A percentile compares a stretch with the other conserved stretches of the same genome.
Evolutionary conservation across 2,113 vertebrate species (phyloP).

Genomic region (Asarcornis scutulata): DNA sequence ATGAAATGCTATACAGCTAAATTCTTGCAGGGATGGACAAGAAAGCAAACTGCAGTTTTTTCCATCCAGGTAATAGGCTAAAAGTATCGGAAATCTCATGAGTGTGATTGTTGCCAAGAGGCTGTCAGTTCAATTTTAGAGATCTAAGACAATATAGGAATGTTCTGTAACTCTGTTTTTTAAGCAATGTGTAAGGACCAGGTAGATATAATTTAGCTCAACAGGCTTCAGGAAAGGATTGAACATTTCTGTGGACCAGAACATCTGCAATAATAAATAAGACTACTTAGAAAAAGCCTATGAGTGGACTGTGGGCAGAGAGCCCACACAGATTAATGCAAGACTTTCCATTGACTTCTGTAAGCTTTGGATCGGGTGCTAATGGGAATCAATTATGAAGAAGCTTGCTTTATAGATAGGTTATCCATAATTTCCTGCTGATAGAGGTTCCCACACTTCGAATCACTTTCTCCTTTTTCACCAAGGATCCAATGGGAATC

Average conservation of each 20-base stretch:
- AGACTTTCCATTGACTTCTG: background rate
- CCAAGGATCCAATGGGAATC: background rate
- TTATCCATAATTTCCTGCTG: background rate
- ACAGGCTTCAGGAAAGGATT: background rate
- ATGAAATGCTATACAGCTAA: background rate
- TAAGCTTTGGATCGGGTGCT: background rate
- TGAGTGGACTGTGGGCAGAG: background rate
- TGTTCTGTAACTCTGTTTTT: background rate
- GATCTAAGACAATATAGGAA: background rate
- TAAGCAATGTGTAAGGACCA: background rate
- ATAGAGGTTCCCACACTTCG: background rate
- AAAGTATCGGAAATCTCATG: background rate
- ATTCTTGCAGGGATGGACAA: background rate
- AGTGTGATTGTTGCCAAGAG: constrained; percentile 8
- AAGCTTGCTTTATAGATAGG: background rate
- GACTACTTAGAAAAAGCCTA: background rate
- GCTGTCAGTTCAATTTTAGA: background rate
- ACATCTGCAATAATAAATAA: background rate
- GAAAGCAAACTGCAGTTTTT: background rate
- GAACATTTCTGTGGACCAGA: background rate
- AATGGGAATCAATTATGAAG: background rate
- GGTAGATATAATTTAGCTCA: background rate
- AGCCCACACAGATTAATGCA: background rate
- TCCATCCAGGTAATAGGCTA: background rate
- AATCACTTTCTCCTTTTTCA: background rate